These are phyloP conservation scores for Rana temporaria DNA, from an alignment of 2,113 vertebrate genomes.

Conservation along the genomic window DNA sequence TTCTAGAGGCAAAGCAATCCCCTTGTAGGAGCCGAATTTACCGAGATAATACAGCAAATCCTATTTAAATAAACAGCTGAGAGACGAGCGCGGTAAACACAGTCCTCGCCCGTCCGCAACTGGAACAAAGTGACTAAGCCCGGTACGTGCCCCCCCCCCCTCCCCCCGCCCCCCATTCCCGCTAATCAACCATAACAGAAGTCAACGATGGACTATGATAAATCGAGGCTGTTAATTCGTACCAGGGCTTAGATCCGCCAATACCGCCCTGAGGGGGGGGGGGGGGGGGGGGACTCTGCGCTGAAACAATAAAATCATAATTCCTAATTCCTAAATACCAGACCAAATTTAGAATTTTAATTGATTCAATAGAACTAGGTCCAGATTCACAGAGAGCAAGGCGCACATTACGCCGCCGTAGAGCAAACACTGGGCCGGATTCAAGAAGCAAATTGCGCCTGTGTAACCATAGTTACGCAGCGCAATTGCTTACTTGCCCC, in stretches of 20 bases:
- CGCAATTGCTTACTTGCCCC: too few relatives aligned
- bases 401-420: too few relatives aligned
- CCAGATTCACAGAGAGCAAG: too few relatives aligned
- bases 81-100: not conserved
- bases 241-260: not conserved
- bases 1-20: constrained; percentile 18
- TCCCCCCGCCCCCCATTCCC: not conserved
- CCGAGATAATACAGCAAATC: constrained; percentile 38
- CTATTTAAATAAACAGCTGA: constrained; percentile 39
- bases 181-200: not conserved
- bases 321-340: too few relatives aligned
- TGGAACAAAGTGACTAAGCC: not conserved
- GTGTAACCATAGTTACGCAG: too few relatives aligned
- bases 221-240: not conserved
- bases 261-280: too few relatives aligned
- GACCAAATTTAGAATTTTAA: too few relatives aligned
- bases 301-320: too few relatives aligned
- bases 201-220: not conserved
- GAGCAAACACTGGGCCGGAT: too few relatives aligned
- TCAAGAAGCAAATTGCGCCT: too few relatives aligned
- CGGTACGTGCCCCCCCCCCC: not conserved
- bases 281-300: too few relatives aligned
- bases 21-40: constrained; percentile 32
- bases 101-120: not conserved
- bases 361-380: too few relatives aligned